Conservation (phyloP, 53 echinoderm and acorn worm species). For the Patiria pectinifera region DNA sequence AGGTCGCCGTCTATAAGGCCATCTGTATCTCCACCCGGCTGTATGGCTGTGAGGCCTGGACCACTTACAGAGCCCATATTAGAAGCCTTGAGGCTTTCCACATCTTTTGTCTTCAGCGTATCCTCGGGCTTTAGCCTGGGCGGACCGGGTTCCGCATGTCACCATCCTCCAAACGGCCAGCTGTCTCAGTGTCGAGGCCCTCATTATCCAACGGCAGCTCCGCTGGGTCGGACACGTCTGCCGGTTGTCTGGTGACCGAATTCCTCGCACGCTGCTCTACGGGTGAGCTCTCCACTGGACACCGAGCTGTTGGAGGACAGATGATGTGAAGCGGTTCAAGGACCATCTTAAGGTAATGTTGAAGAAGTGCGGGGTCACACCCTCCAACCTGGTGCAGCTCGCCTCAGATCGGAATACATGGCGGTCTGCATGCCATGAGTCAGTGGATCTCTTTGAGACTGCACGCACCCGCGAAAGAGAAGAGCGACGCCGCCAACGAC, state of each 20-base stretch:
- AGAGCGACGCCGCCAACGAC: too few species aligned
- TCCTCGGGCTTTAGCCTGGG: not conserved
- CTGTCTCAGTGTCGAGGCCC: too few species aligned
- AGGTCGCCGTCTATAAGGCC: not conserved
- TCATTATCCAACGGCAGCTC: too few species aligned
- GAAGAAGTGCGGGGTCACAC: not conserved
- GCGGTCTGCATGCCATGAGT: too few species aligned
- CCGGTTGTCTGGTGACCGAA: too few species aligned
- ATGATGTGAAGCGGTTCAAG: not conserved
- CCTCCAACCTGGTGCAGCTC: too few species aligned
- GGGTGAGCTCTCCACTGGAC: not conserved
- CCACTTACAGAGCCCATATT: not conserved
- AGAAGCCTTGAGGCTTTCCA: not conserved
- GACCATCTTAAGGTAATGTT: too few species aligned
- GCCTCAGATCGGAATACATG: too few species aligned
- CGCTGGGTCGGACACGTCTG: too few species aligned
- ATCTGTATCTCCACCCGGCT: not conserved
- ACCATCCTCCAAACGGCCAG: not conserved
- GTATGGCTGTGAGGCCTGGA: conserved; percentile 8
- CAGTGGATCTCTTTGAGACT: too few species aligned
- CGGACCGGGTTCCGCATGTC: not conserved
- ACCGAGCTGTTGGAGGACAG: not conserved
- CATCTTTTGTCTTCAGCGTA: not conserved
- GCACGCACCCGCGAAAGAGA: too few species aligned
- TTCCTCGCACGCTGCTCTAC: not conserved